Evolutionary conservation across 2,888 invertebrate genomes (phyloP), one percentile per base, ranked within the genome.

Genomic region (Magallana nippona): DNA sequence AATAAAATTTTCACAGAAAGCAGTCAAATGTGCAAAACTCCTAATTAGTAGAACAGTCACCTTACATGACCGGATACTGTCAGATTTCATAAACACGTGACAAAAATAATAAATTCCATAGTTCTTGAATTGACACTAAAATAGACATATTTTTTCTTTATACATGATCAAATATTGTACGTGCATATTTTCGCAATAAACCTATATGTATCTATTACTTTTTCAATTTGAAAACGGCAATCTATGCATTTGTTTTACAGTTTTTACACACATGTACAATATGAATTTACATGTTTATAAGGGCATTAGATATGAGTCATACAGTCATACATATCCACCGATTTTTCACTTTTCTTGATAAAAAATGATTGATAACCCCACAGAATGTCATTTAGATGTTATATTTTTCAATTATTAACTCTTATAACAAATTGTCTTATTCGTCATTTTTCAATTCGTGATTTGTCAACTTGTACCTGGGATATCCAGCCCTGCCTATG

Each of bases 391-490:
- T 63, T 71, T 5, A 27, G 10, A 71, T 71, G 32, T 71, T 71
- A 71, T 71, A 27, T 71, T 60, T 44, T 71, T 71, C 71, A 71
- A 71, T 71, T 71, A 71, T 71, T 15, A 32, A 71, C 71, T 71
- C 71, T 32, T 71, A 71, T 71, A 71, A 71, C 71, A 71, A 13
- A 71, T 71, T 27, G 71, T 71, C 71, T 19, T 71, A 71, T 71
- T 17, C 22, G 71, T 71, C 71, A 71, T 71, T 71, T 22, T 71
- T 71, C 27, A 71, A 27, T 71, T 71, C 71, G 22, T 13, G 22
- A 71, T 27, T 71, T 27, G 71, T 71, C 71, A 71, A 71, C 27
- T 71, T 27, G 71, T 71, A 71, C 71, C 71, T 71, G 71, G 71
- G 71, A 71, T 71, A 32, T 27, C 22, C 32, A 27, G 27, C 71